phyloP scores from a whole-genome alignment of 2,113 vertebrate species.

The Crotophaga sulcirostris region DNA sequence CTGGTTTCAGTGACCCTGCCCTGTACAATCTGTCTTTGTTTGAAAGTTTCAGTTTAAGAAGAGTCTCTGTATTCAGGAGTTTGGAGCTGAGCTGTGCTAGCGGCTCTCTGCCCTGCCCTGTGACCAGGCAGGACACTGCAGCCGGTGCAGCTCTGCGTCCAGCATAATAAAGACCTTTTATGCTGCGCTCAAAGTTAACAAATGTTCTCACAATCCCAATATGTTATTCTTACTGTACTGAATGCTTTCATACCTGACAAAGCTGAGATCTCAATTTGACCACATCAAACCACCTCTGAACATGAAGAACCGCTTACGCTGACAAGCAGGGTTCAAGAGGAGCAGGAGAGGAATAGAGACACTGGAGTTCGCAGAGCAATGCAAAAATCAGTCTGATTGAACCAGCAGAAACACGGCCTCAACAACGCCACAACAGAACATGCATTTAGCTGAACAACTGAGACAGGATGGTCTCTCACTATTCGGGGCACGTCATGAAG shows the following conservation, averaged over 20 bases:
- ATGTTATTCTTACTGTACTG: neutral
- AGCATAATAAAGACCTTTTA: neutral
- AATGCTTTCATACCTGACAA: neutral
- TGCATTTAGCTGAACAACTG: neutral
- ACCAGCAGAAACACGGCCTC: neutral
- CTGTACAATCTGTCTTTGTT: constrained; percentile 28
- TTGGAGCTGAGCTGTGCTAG: neutral
- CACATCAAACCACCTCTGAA: neutral
- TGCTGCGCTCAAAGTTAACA: neutral
- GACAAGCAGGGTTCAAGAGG: neutral
- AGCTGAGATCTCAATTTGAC: fast-evolving
- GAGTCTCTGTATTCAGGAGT: neutral
- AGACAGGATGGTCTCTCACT: neutral
- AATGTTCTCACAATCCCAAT: neutral
- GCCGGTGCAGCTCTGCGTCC: neutral
- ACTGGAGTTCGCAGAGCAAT: neutral
- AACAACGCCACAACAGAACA: neutral
- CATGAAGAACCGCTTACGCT: fast-evolving
- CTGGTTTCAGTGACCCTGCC: neutral
- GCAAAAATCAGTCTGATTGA: neutral
- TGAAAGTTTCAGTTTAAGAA: neutral
- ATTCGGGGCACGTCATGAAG: neutral
- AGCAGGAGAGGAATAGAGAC: neutral
- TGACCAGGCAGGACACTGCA: neutral
- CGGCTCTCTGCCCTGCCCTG: neutral